Percentiles rank a stretch among this genome's conserved stretches.
Evolutionary conservation across 2,888 invertebrate species (phyloP).

Genomic region (Odontothrips loti): DNA sequence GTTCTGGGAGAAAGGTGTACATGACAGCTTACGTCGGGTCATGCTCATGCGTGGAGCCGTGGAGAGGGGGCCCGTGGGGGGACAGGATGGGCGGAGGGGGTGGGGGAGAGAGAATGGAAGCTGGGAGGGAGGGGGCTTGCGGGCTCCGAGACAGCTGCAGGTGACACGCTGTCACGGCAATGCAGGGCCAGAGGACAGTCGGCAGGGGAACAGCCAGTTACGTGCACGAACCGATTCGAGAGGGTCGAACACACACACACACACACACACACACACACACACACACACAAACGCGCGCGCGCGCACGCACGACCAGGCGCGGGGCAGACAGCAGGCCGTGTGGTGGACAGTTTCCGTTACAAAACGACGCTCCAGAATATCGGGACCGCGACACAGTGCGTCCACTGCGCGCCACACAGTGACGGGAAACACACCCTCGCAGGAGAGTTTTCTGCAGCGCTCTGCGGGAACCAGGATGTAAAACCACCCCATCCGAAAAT

Average conservation of each 20-base stretch:
- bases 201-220: not conserved
- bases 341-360: conserved; percentile 20
- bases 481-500: too few species aligned
- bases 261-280: not conserved
- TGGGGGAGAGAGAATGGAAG: not conserved
- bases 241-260: not conserved
- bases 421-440: too few species aligned
- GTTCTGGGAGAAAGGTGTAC: conserved; percentile 1
- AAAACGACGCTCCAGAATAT: conserved; percentile 21
- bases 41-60: conserved; percentile 10
- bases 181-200: conserved; percentile 4
- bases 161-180: conserved; percentile 13
- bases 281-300: not conserved
- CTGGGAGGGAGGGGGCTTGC: not conserved
- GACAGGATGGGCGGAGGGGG: not conserved
- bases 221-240: conserved; percentile 10
- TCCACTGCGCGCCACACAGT: too few species aligned
- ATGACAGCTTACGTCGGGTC: conserved; percentile 10
- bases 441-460: too few species aligned
- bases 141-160: conserved; percentile 23
- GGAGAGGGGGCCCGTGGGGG: not conserved
- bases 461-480: too few species aligned
- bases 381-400: conserved; percentile 4
- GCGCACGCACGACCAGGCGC: not conserved
- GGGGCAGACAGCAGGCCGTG: conserved; percentile 17